These are phyloP conservation scores for Manduca sexta DNA, from an alignment of 1,140 invertebrate species.

Conservation along the genomic window DNA sequence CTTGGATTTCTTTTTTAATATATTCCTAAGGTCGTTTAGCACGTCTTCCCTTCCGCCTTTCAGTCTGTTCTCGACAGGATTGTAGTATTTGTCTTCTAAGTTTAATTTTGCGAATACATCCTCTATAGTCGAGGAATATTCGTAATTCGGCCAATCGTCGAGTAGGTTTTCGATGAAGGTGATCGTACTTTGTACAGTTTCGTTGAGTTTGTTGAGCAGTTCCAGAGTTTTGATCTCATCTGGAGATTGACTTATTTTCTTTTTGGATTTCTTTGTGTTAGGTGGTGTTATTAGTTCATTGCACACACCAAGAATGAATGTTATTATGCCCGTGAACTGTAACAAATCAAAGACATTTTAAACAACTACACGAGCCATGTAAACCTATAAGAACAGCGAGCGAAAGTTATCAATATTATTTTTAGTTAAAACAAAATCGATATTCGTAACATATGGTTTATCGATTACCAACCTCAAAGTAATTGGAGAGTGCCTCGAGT, in stretches of 20 bases:
- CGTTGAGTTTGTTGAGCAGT: conserved; percentile 44
- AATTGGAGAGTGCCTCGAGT: conserved; percentile 42
- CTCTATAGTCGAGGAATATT: conserved; percentile 31
- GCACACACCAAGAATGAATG: conserved; percentile 51
- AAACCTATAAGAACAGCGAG: too few relatives aligned
- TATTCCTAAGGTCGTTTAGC: conserved; percentile 42
- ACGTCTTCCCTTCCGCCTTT: conserved; percentile 41
- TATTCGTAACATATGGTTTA: too few relatives aligned
- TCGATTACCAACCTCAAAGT: conserved; percentile 48
- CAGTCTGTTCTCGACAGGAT: conserved; percentile 42
- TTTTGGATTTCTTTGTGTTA: conserved; percentile 50
- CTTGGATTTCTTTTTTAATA: conserved; percentile 52
- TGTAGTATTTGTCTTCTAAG: conserved; percentile 33
- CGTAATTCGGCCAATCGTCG: conserved; percentile 44
- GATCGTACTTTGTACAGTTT: conserved; percentile 37
- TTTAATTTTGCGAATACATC: conserved; percentile 30
- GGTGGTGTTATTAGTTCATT: conserved; percentile 41
- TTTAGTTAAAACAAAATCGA: too few relatives aligned
- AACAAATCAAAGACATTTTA: conserved; percentile 15
- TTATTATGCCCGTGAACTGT: conserved; percentile 57
- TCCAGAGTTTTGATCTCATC: conserved; percentile 44
- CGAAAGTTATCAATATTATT: too few relatives aligned
- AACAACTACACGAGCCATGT: too few relatives aligned
- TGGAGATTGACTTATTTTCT: conserved; percentile 50
- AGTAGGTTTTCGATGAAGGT: conserved; percentile 38